Percentiles rank a stretch among this genome's conserved stretches.
phyloP scores from a whole-genome alignment of 1,140 invertebrate genomes.

The Colletes gigas region DNA sequence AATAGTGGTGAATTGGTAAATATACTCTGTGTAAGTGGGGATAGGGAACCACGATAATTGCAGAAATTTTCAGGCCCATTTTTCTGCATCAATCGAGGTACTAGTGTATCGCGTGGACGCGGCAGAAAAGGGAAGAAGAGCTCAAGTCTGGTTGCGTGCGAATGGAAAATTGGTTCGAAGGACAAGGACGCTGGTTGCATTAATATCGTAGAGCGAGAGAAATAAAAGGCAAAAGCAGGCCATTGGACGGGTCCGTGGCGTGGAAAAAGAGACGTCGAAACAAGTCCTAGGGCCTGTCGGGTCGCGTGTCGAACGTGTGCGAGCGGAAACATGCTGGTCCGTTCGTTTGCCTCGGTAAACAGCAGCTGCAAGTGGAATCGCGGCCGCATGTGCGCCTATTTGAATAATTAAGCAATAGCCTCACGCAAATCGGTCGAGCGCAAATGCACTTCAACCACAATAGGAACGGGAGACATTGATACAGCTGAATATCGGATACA shows the following conservation, averaged over 20 bases:
- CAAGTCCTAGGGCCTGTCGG: slow-evolving; percentile 1
- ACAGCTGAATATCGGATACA: neutral
- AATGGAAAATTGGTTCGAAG: slow-evolving; percentile 9
- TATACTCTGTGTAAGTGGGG: too few relatives aligned
- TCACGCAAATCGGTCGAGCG: slow-evolving; percentile 26
- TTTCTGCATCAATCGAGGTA: too few relatives aligned
- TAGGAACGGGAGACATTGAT: slow-evolving; percentile 40
- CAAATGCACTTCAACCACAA: slow-evolving; percentile 14
- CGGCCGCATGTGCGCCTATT: slow-evolving; percentile 67
- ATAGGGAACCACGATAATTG: too few relatives aligned
- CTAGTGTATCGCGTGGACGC: neutral
- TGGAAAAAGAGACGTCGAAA: slow-evolving; percentile 6
- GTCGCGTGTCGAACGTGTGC: slow-evolving; percentile 52
- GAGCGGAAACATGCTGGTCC: slow-evolving; percentile 57
- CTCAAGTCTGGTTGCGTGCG: too few relatives aligned
- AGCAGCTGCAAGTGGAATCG: slow-evolving; percentile 69
- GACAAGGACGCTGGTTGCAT: neutral
- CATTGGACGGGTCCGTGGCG: too few relatives aligned
- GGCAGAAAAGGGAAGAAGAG: neutral
- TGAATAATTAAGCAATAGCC: slow-evolving; percentile 72
- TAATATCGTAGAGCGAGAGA: neutral
- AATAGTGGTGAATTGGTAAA: too few relatives aligned
- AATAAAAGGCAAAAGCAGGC: neutral
- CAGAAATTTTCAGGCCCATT: too few relatives aligned
- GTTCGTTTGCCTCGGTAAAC: slow-evolving; percentile 48